Evolutionary conservation across 2,888 invertebrate species (phyloP).

Genomic region (Drosophila affinis): DNA sequence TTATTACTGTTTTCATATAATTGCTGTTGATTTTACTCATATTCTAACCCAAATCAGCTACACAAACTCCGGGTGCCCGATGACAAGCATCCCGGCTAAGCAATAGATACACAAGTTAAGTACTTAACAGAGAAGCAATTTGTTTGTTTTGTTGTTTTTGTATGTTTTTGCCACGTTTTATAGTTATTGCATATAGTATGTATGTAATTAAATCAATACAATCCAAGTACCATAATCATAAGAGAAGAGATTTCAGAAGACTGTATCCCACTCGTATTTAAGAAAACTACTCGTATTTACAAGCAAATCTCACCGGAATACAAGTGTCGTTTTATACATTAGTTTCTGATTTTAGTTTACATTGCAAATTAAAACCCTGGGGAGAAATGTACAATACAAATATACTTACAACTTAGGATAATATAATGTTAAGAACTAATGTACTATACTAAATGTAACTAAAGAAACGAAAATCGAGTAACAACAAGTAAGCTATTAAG

Average conservation of each 20-base stretch:
- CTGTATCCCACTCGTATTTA: conserved; percentile 15
- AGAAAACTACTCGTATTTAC: conserved; percentile 34
- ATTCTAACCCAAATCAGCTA: conserved; percentile 72
- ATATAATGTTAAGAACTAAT: conserved; percentile 49
- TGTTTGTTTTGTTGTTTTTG: conserved; percentile 10
- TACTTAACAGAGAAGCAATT: conserved; percentile 46
- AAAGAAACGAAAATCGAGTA: conserved; percentile 59
- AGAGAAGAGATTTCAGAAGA: conserved; percentile 32
- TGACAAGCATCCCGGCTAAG: conserved; percentile 54
- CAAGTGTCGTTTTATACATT: conserved; percentile 23
- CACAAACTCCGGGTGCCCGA: conserved; percentile 52
- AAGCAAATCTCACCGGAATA: conserved; percentile 39
- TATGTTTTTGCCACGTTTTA: conserved; percentile 15
- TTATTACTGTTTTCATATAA: conserved; percentile 43
- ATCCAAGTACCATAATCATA: conserved; percentile 40
- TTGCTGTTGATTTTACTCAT: conserved; percentile 49
- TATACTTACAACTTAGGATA: conserved; percentile 45
- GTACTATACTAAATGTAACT: conserved; percentile 50
- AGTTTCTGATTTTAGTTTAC: conserved; percentile 28
- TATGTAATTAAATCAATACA: conserved; percentile 36
- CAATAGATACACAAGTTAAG: conserved; percentile 41
- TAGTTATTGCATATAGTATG: conserved; percentile 20
- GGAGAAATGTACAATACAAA: conserved; percentile 53
- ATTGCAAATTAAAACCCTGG: conserved; percentile 42
- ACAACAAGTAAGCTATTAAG: conserved; percentile 58